A percentile compares a stretch with the other conserved stretches of the same genome.
These are phyloP conservation scores for Pseudomugil tenellus DNA, from an alignment of 2,797 vertebrate species.

Conservation along the genomic window DNA sequence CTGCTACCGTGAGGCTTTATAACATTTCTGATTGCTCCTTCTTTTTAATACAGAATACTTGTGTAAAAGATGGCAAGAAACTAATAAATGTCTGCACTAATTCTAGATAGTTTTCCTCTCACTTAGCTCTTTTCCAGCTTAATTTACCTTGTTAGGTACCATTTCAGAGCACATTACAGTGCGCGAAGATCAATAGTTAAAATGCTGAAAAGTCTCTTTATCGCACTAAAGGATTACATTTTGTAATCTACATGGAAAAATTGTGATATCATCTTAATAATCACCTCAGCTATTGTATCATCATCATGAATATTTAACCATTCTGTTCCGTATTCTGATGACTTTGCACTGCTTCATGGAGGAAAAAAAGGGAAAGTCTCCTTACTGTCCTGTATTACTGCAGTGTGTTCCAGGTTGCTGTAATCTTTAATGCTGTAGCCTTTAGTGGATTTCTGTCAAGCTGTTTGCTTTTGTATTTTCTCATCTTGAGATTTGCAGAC, in stretches of 20 bases:
- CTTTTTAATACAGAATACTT: no score
- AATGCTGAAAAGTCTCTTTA: no score
- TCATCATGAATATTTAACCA: background rate
- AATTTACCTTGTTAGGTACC: no score
- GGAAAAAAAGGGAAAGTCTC: background rate
- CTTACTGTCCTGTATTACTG: background rate
- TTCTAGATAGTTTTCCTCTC: no score
- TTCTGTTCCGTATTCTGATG: background rate
- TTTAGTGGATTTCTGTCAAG: background rate
- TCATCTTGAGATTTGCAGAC: background rate
- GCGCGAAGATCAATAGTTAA: background rate
- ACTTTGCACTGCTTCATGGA: background rate
- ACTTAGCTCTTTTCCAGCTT: no score
- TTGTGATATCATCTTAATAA: background rate
- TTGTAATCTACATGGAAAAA: background rate
- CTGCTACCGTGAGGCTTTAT: no score
- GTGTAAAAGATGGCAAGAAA: no score
- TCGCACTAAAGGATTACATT: no score
- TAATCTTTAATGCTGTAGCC: background rate
- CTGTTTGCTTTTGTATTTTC: background rate
- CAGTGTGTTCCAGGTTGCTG: background rate
- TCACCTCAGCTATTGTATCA: background rate
- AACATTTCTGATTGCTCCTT: no score
- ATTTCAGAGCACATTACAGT: no score
- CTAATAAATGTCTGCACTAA: no score